Evolutionary conservation across 2,888 invertebrate genomes (phyloP), one percentile per base, ranked within the genome.

Genomic region (Pilophorus perplexus): DNA sequence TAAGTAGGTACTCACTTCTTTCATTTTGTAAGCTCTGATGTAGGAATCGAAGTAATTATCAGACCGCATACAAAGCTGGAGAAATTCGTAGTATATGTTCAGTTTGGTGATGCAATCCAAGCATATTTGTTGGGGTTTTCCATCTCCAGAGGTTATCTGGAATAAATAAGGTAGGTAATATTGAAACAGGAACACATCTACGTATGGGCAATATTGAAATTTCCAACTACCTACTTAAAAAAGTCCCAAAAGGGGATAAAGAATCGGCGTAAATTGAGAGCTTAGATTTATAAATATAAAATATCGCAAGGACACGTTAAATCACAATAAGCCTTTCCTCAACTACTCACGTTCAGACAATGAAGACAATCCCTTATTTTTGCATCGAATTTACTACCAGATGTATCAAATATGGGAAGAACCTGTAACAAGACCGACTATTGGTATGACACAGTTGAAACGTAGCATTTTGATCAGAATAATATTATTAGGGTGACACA

Each of bases 101-200:
- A 78, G 70, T 71, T 78, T 78, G n/a, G 74, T 71, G 3, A 75
- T 72, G 70, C 78, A 78, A 12, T 71, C 69, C 62, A 75, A 73
- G 67, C 78, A 78, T 20, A 78, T 73, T 68, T 77, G 75, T 69
- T 78, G 77, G 4, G 78, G 78, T 70, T 78, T 78, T 27, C 72
- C 74, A 71, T 78, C 78, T 28, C 75, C 75, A 70, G 75, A 74
- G 40, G 71, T 74, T 25, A 78, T 70, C 78, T 78, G 44, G 27
- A 50, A 65, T 38, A n/a, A 37, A 57, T 48, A 46, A 42, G 40
- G 10, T 52, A 65, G 22, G 18, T 50, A 10, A 16, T 64, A 20
- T 23, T 27, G 37, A 60, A 65, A 16, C 10, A 33, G 6, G 12
- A 33, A 33, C 12, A 33, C n/a, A 6, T 16, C 6, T 42, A n/a